Evolutionary conservation across 2,113 vertebrate genomes (phyloP).

Genomic region (Brachirus orientalis): DNA sequence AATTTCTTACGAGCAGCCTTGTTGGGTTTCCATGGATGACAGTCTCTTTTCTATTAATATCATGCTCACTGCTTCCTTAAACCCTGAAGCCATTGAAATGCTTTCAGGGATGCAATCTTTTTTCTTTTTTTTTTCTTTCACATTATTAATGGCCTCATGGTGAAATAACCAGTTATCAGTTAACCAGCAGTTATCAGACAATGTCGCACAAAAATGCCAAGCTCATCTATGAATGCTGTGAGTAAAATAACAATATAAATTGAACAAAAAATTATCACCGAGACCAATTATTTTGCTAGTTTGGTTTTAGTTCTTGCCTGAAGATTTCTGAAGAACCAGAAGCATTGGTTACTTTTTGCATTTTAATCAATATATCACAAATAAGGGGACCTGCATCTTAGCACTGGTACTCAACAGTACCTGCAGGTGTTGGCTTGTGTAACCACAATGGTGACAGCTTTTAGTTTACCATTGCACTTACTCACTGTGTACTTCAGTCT

Average conservation of each 20-base stretch:
- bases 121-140: slow-evolving; percentile 6
- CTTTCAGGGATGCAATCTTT: slow-evolving; percentile 50
- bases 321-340: too few relatives aligned
- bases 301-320: too few relatives aligned
- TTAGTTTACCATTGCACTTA: neutral
- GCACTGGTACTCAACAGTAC: too few relatives aligned
- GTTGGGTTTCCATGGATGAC: slow-evolving; percentile 55
- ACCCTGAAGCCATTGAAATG: slow-evolving; percentile 45
- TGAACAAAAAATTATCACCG: too few relatives aligned
- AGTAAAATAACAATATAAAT: too few relatives aligned
- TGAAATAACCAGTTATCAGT: slow-evolving; percentile 60
- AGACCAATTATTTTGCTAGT: too few relatives aligned
- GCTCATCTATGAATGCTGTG: slow-evolving; percentile 28
- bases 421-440: too few relatives aligned
- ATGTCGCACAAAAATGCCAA: slow-evolving; percentile 26
- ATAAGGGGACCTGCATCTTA: too few relatives aligned
- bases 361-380: too few relatives aligned
- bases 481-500: neutral
- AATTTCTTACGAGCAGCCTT: slow-evolving; percentile 30
- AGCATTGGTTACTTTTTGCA: too few relatives aligned
- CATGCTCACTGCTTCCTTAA: slow-evolving; percentile 42
- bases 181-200: slow-evolving; percentile 56
- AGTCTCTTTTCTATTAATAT: slow-evolving; percentile 49
- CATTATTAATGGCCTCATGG: slow-evolving; percentile 17
- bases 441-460: too few relatives aligned